Evolutionary conservation across 2,797 vertebrate genomes (phyloP), one percentile per base, ranked within the genome.

Genomic region (Macroramphosus scolopax): DNA sequence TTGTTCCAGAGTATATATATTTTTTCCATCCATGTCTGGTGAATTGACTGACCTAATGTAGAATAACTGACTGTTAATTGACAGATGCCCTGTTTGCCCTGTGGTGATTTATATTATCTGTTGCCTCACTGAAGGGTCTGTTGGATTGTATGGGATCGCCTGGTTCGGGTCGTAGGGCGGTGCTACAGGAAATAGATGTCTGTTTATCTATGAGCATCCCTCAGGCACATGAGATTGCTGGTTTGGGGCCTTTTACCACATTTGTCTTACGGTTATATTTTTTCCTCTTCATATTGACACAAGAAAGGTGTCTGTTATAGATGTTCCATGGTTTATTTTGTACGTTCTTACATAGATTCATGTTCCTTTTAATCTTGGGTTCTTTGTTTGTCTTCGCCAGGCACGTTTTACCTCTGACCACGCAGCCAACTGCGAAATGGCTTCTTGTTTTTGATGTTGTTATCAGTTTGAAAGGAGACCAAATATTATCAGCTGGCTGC

Each of bases 211-310:
- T 22, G 32, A 72, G 83, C 72, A 71, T 84, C 72, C 77, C 75
- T 78, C 61, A 65, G 61, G 81, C 80, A 85, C 77, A 74, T 68
- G 68, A 78, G 78, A 64, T 80, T 67, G 73, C 80, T 69, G 46
- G 57, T 72, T 73, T 52, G 72, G 74, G 80, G 82, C 80, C 84
- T 85, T 87, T 61, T 68, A 69, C 68, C 63, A 57, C 52, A 39
- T 45, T 65, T 78, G 78, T 83, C 75, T 85, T 69, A 65, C 37
- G 11, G 43, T 36, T 77, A 66, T 37, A 68, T 73, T 63, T 49
- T 75, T 17, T 60, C 40, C 20, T 44, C 17, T 49, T 31, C 38
- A 35, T 68, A 32, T 44, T 49, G 26, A 64, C 47, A 39, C 48
- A 34, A 30, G 30, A 54, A 34, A 52, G 48, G 17, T 51, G 36